Evolutionary conservation across 2,888 invertebrate genomes (phyloP).

Genomic region (Callimorpha dominula): DNA sequence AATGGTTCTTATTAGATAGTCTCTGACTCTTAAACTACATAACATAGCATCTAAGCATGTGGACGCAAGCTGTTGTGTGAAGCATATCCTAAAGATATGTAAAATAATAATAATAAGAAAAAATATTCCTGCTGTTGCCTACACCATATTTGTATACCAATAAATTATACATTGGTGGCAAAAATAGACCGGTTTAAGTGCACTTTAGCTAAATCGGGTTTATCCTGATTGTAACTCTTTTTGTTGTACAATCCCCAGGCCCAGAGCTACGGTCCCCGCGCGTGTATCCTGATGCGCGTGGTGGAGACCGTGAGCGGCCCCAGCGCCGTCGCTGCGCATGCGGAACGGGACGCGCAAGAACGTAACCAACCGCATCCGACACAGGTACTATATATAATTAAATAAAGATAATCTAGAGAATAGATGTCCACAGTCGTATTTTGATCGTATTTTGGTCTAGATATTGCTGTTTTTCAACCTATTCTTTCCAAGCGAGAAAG

Average conservation of each 20-base stretch:
- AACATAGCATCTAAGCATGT: no score
- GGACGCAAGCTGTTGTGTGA: no score
- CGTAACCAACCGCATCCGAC: background rate
- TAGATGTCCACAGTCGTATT: background rate
- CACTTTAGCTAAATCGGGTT: background rate
- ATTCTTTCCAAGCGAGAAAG: no score
- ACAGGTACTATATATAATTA: background rate
- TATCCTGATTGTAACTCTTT: background rate
- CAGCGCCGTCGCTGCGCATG: constrained; percentile 55
- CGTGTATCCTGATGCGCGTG: constrained; percentile 98
- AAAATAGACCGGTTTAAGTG: no score
- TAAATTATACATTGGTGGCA: background rate
- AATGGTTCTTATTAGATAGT: no score
- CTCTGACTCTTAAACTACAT: no score
- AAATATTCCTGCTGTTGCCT: no score
- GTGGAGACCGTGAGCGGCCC: constrained; percentile 95
- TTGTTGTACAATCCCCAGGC: constrained; percentile 85
- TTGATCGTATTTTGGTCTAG: no score
- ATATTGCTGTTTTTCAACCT: no score
- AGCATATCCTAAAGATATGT: no score
- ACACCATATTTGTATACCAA: background rate
- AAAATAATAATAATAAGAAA: no score
- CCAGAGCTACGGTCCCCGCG: constrained; percentile 98
- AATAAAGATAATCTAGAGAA: background rate
- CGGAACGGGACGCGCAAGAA: constrained; percentile 1